phyloP scores from a whole-genome alignment of 2,113 vertebrate genomes.

The Apaloderma vittatum region DNA sequence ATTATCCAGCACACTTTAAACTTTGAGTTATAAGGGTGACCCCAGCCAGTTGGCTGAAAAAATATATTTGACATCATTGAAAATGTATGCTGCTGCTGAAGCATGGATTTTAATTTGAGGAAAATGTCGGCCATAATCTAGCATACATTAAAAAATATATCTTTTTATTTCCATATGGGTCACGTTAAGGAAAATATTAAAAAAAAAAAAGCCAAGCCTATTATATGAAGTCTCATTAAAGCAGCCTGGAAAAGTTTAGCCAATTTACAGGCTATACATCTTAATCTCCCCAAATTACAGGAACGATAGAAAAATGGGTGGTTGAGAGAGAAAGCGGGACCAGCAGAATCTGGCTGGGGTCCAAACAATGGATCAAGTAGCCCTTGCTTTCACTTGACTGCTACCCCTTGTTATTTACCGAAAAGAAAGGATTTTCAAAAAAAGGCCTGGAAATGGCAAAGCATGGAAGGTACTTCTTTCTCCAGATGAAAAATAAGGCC shows the following conservation, averaged over 20 bases:
- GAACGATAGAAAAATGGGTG: constrained; percentile 57
- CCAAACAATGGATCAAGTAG: constrained; percentile 75
- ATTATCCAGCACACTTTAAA: constrained; percentile 33
- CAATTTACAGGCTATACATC: constrained; percentile 84
- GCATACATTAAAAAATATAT: constrained; percentile 73
- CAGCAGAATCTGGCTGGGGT: constrained; percentile 73
- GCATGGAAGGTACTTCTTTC: background rate
- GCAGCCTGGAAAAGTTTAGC: constrained; percentile 83
- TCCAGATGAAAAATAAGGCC: background rate
- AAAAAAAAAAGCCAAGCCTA: constrained; percentile 71
- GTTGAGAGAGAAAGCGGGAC: constrained; percentile 55
- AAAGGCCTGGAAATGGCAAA: background rate
- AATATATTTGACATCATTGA: constrained; percentile 63
- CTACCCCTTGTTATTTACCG: constrained; percentile 77
- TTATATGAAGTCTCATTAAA: constrained; percentile 82
- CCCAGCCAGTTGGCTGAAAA: constrained; percentile 59
- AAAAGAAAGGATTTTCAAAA: constrained; percentile 52
- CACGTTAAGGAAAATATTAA: constrained; percentile 76
- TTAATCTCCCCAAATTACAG: constrained; percentile 79
- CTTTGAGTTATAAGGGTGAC: constrained; percentile 59
- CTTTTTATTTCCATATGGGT: constrained; percentile 82
- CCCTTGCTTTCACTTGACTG: constrained; percentile 64
- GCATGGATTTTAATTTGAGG: constrained; percentile 74
- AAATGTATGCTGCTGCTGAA: constrained; percentile 68
- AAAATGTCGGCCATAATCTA: constrained; percentile 70